Conservation (phyloP, 2,113 vertebrate genomes). For the Cricetomys ansorgei region DNA sequence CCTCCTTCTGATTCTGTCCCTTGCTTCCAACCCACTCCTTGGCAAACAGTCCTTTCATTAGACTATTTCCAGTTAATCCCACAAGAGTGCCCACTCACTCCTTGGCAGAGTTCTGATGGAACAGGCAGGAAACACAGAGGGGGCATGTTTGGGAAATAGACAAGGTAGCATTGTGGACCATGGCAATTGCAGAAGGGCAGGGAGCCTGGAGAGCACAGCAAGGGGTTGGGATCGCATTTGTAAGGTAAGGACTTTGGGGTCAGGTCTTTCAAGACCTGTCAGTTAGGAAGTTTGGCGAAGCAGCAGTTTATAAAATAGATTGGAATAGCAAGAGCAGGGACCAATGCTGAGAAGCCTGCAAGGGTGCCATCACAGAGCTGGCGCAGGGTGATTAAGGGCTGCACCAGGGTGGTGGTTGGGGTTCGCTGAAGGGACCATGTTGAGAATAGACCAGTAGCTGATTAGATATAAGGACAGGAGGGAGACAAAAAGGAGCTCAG, state of each 20-base stretch:
- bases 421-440: neutral
- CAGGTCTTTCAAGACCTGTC: slow-evolving; percentile 15
- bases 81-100: neutral
- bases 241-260: neutral
- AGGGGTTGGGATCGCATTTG: neutral
- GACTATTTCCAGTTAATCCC: neutral
- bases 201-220: neutral
- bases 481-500: neutral
- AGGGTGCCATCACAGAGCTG: neutral
- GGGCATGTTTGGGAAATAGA: neutral
- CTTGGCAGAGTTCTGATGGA: neutral
- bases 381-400: neutral
- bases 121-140: neutral
- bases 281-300: slow-evolving; percentile 35
- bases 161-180: no score
- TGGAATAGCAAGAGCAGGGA: neutral
- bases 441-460: neutral
- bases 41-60: neutral
- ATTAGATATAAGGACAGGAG: neutral
- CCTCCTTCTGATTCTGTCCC: neutral
- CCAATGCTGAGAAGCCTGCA: neutral
- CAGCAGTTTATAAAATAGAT: slow-evolving; percentile 60
- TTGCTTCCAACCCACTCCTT: neutral
- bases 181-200: neutral
- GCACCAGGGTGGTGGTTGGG: neutral